Base-by-base conservation (phyloP, 2,888 invertebrate genomes). In the Prosapia bicincta region DNA sequence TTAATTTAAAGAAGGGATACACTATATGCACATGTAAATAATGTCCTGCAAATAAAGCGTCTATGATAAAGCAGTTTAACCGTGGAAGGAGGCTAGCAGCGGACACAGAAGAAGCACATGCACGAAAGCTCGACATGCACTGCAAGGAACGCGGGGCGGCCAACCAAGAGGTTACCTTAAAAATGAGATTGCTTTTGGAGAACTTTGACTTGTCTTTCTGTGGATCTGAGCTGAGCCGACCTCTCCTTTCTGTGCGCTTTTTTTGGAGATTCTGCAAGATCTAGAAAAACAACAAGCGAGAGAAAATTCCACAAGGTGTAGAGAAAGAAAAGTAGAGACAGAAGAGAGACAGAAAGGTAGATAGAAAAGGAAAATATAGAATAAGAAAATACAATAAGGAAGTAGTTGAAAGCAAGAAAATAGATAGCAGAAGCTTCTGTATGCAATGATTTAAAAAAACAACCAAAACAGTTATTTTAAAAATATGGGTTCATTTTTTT, bases 221-320 rank as follows among this genome's bases (percentile, higher is more conserved):
- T 89, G 91, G 89, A 90, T 96, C 95, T 90, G 94, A 94, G 93
- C 94, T 92, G 92, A 95, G 94, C 90, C 95, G 94, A 90, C 95
- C 95, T 92, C 95, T 93, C 90, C 95, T 92, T 92, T 95, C 95
- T 90, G 95, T 95, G 93, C 95, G 94, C 93, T 96, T 96, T 95
- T 96, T 95, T 94, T 96, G 95, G 90, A 96, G 95, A 92, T 95
- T 96, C 95, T 96, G 96, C 93, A 95, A 95, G 93, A 96, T 96
- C 95, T 96, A 95, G 93, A 95, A 94, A 92, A 81, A 81, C 80
- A 81, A 81, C 78, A 81, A 81, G 80, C 81, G 81, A 80, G 80
- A 80, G 77, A 82, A 79, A 74, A 74, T 74, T 76, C 76, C 76
- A 76, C 80, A 81, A 81, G 80, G 82, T 82, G 80, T 79, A 81